These are phyloP conservation scores for Thysanoteuthis rhombus DNA, from an alignment of 2,888 invertebrate species.

Conservation along the genomic window DNA sequence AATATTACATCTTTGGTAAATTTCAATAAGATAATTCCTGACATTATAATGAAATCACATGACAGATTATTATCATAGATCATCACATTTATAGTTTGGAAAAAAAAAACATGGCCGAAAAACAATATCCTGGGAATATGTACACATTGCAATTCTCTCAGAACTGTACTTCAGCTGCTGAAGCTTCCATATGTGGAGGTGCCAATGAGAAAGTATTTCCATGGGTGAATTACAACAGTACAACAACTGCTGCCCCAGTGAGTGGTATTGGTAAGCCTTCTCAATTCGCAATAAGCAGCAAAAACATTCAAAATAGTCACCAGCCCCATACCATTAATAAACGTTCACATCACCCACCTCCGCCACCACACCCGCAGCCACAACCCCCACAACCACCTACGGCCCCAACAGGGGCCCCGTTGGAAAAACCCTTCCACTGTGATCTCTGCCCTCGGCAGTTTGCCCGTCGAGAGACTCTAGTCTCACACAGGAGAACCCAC, in stretches of 20 bases:
- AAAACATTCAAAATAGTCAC: background rate
- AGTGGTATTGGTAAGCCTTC: background rate
- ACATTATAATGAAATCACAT: background rate
- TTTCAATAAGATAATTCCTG: background rate
- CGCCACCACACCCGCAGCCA: background rate
- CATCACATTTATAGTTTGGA: background rate
- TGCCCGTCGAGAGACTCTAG: background rate
- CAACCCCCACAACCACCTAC: background rate
- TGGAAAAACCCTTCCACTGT: slow-evolving; percentile 24
- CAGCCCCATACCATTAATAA: background rate
- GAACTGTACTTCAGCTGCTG: background rate
- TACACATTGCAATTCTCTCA: slow-evolving; percentile 14
- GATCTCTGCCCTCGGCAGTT: slow-evolving; percentile 19
- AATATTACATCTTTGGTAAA: background rate
- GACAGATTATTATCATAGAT: background rate
- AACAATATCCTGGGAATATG: slow-evolving; percentile 24
- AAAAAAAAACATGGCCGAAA: slow-evolving; percentile 1
- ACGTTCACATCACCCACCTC: background rate
- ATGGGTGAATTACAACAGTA: background rate
- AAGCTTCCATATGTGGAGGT: background rate
- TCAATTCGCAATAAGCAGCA: background rate
- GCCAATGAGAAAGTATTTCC: slow-evolving; percentile 15
- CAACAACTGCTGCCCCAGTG: background rate
- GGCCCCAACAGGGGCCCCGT: background rate
- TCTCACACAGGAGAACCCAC: slow-evolving; percentile 13